These are phyloP conservation scores for Eugnorisma glareosa DNA, from an alignment of 2,888 invertebrate species.

Conservation along the genomic window DNA sequence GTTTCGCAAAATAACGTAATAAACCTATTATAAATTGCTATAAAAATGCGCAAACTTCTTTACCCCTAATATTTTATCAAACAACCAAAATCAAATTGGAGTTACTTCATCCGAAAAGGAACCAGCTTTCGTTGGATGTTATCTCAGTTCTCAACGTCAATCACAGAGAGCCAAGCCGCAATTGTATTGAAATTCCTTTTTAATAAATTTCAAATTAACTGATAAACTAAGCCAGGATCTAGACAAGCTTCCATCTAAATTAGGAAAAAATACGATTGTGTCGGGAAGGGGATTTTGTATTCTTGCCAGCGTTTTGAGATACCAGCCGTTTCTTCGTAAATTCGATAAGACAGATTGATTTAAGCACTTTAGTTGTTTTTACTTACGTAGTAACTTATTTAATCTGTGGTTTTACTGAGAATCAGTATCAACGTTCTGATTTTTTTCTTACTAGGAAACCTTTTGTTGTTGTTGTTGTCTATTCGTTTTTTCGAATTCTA, in stretches of 20 bases:
- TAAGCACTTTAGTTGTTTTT: conserved; percentile 16
- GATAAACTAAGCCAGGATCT: conserved; percentile 50
- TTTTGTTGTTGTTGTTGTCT: neutral
- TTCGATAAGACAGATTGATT: conserved; percentile 39
- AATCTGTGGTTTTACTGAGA: neutral
- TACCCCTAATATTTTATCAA: conserved; percentile 9
- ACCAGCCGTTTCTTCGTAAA: conserved; percentile 24
- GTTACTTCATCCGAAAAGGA: conserved; percentile 36
- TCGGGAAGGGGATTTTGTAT: conserved; percentile 18
- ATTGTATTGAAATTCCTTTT: conserved; percentile 54
- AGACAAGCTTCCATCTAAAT: conserved; percentile 44
- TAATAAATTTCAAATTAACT: conserved; percentile 54
- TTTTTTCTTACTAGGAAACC: neutral
- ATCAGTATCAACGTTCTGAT: neutral
- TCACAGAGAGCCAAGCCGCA: conserved; percentile 46
- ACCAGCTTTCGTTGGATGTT: conserved; percentile 23
- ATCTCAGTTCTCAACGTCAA: conserved; percentile 49
- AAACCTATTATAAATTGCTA: neutral
- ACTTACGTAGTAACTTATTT: conserved; percentile 2
- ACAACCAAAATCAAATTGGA: conserved; percentile 40
- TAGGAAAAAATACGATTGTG: conserved; percentile 42
- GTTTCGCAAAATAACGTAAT: too few species aligned
- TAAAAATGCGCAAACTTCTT: neutral
- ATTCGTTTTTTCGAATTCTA: too few species aligned
- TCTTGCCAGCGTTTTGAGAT: conserved; percentile 9